A percentile compares a stretch with the other conserved stretches of the same genome.
Conservation (phyloP, 2,888 invertebrate species). For the Drosophila kambysellisi region DNA sequence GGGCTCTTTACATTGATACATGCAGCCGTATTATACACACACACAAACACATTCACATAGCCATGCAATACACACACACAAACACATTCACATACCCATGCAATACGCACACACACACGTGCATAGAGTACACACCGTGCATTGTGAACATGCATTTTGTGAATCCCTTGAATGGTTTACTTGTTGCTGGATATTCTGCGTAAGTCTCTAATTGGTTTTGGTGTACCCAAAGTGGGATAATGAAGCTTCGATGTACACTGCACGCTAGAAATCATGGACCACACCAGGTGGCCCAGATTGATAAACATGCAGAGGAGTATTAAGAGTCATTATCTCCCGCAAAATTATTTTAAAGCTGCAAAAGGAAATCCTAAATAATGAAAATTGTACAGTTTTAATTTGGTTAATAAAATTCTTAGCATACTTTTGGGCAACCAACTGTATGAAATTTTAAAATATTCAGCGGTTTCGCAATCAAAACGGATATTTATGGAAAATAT, state of each 20-base stretch:
- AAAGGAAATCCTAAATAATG: not conserved
- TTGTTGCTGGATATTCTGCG: slow-evolving; percentile 48
- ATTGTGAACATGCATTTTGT: slow-evolving; percentile 41
- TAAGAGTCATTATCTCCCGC: not conserved
- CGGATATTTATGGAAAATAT: not conserved
- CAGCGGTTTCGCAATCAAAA: not conserved
- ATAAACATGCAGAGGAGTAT: not conserved
- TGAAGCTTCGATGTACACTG: slow-evolving; percentile 42
- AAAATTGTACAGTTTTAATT: not conserved
- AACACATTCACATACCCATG: slow-evolving; percentile 4
- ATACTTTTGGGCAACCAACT: slow-evolving; percentile 2
- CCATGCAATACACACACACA: not conserved
- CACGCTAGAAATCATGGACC: not conserved
- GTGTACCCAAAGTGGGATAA: slow-evolving; percentile 48
- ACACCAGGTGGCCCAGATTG: not conserved
- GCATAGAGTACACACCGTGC: slow-evolving; percentile 37
- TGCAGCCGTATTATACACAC: slow-evolving; percentile 2
- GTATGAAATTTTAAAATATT: not conserved
- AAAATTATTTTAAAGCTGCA: not conserved
- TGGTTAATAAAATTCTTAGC: not conserved
- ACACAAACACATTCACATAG: slow-evolving; percentile 1
- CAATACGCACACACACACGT: not conserved
- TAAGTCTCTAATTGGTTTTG: slow-evolving; percentile 50
- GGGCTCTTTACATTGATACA: slow-evolving; percentile 36
- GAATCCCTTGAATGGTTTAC: slow-evolving; percentile 41